Evolutionary conservation across 2,113 vertebrate species (phyloP), one percentile per base, ranked within the genome.

Genomic region (Motacilla alba): DNA sequence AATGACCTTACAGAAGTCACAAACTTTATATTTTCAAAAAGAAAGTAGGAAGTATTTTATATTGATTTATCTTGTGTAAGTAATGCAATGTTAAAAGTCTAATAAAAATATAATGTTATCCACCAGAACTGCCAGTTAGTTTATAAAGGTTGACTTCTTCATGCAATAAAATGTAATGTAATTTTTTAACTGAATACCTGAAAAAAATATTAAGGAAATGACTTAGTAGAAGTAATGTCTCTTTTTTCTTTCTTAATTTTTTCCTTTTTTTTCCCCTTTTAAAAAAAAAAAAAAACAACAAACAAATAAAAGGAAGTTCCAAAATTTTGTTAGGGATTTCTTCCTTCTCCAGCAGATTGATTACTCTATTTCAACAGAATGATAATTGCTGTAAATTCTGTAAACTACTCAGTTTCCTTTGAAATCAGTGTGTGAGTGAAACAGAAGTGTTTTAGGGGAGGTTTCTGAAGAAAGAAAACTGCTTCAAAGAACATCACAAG

Each of bases 161-260:
- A 27, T 59, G 43, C 23, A 75, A 75, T 35, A 59, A 75, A 82
- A 67, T 21, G 3, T 18, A 50, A 13, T 26, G 35, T 35, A 35
- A 35, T 47, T 23, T 74, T 78, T 37, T 11, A 3, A 59, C 4
- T 4, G 33, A 73, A 59, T 41, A 3, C 4, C 74, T 44, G 7
- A 53, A 72, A 64, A 68, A 44, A 55, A 0, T 33, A 0, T 33
- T 35, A 30, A 12, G 6, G 12, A 21, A 86, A 87, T 47, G 17
- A 17, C 2, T 11, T n/a, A 9, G 4, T 37, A 50, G 26, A 69
- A 68, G 3, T 43, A 67, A 62, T 49, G 7, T 20, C 2, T 63
- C 21, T 5, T 20, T 5, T 1, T 8, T 4, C 6, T 15, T 33
- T 15, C 5, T 7, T 28, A 5, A 6, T 37, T 59, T 59, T 24